Evolutionary conservation across 1,140 invertebrate genomes (phyloP).

Genomic region (Venturia canescens): DNA sequence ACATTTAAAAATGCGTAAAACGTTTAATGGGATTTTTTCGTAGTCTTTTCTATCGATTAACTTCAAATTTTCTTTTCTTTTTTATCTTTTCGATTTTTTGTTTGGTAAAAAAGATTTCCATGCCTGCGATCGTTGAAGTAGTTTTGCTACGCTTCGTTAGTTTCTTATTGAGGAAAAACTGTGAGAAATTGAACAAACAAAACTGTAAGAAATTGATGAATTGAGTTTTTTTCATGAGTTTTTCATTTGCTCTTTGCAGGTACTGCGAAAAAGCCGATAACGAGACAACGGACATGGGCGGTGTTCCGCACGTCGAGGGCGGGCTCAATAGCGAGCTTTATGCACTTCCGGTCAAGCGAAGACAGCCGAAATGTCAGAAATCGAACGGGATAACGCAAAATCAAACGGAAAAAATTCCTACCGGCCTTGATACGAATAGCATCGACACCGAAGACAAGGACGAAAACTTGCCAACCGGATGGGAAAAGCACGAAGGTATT

Average conservation of each 20-base stretch:
- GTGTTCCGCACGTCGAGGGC: constrained; percentile 82
- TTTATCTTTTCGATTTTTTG: too few relatives aligned
- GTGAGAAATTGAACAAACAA: not conserved
- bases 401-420: constrained; percentile 69
- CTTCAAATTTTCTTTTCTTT: too few relatives aligned
- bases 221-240: not conserved
- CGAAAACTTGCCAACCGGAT: constrained; percentile 86
- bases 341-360: constrained; percentile 84
- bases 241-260: constrained; percentile 65
- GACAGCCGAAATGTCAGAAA: constrained; percentile 76
- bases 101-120: too few relatives aligned
- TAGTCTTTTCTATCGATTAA: too few relatives aligned
- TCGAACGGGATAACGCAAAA: constrained; percentile 68
- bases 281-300: constrained; percentile 77
- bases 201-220: not conserved
- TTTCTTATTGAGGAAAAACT: not conserved
- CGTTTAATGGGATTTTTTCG: too few relatives aligned
- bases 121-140: too few relatives aligned
- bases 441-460: constrained; percentile 76
- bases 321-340: constrained; percentile 86
- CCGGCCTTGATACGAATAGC: constrained; percentile 74
- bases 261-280: constrained; percentile 79
- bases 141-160: too few relatives aligned
- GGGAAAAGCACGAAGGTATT: constrained; percentile 95
- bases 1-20: too few relatives aligned